Percentiles rank a stretch among this genome's conserved stretches.
Conservation (phyloP, 2,113 vertebrate species). For the Nicator chloris region DNA sequence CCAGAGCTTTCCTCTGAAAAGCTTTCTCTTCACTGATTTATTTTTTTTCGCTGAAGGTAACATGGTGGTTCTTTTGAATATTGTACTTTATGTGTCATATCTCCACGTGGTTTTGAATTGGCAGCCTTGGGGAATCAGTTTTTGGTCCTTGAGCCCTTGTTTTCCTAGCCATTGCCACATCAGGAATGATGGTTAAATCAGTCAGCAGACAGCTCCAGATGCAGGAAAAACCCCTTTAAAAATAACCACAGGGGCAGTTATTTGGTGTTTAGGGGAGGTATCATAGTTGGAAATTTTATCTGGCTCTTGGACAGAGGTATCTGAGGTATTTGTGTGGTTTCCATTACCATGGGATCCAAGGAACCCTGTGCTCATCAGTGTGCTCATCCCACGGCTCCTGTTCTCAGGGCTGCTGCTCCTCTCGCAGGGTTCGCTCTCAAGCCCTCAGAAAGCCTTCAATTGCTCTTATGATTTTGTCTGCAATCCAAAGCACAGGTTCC, state of each 20-base stretch:
- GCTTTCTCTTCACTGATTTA: background rate
- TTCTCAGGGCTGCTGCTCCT: background rate
- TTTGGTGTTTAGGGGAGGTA: background rate
- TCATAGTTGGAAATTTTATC: background rate
- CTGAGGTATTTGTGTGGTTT: background rate
- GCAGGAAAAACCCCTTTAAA: background rate
- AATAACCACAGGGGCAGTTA: background rate
- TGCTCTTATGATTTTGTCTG: background rate
- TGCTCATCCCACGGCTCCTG: background rate
- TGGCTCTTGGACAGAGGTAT: background rate
- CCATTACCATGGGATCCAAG: background rate
- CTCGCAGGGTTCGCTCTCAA: background rate
- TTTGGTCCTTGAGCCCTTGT: background rate
- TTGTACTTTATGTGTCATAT: background rate
- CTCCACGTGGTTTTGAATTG: background rate
- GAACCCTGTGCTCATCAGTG: background rate
- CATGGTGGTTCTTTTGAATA: background rate
- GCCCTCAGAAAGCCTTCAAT: background rate
- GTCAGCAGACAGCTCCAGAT: background rate
- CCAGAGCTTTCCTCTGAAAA: background rate
- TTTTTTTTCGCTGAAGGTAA: background rate
- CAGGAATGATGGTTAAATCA: background rate
- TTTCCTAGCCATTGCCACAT: background rate
- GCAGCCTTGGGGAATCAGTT: background rate
- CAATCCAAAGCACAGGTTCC: background rate